Percentiles rank a stretch among this genome's conserved stretches.
These are phyloP conservation scores for Henricia sp. DNA, from an alignment of 53 echinoderm and acorn worm genomes.

Conservation along the genomic window DNA sequence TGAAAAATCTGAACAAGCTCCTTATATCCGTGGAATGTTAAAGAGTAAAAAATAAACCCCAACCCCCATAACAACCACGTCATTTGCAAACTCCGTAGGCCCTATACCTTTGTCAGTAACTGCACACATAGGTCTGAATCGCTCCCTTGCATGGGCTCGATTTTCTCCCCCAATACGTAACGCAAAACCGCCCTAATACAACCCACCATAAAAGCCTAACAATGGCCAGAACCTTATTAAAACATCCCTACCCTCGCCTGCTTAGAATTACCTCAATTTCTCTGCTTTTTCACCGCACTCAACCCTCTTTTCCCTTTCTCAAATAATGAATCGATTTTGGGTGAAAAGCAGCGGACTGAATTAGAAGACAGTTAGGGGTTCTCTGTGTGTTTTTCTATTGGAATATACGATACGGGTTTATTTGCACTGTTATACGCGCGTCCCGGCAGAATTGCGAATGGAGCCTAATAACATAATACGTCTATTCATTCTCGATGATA, in stretches of 20 bases:
- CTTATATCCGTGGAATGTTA: too few relatives aligned
- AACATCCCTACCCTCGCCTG: constrained; percentile 37
- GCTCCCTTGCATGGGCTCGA: not conserved
- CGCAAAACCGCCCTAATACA: constrained; percentile 36
- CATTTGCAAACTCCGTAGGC: too few relatives aligned
- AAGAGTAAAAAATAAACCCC: too few relatives aligned
- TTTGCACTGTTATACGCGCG: constrained; percentile 24
- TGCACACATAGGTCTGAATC: too few relatives aligned
- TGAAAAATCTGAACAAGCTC: too few relatives aligned
- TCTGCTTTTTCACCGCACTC: not conserved
- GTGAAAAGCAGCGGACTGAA: constrained; percentile 28
- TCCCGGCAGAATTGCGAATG: not conserved
- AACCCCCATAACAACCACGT: too few relatives aligned
- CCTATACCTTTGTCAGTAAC: too few relatives aligned
- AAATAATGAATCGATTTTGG: constrained; percentile 33
- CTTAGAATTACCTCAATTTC: constrained; percentile 21
- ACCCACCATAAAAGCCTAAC: not conserved
- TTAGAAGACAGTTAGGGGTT: constrained; percentile 37
- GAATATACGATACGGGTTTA: constrained; percentile 6
- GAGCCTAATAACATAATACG: not conserved
- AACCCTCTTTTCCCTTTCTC: not conserved
- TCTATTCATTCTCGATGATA: not conserved
- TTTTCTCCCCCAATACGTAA: constrained; percentile 55
- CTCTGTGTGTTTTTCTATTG: constrained; percentile 51
- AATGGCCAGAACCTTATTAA: constrained; percentile 51